Conservation (phyloP, 2,797 vertebrate species). For the Eospalax fontanierii region DNA sequence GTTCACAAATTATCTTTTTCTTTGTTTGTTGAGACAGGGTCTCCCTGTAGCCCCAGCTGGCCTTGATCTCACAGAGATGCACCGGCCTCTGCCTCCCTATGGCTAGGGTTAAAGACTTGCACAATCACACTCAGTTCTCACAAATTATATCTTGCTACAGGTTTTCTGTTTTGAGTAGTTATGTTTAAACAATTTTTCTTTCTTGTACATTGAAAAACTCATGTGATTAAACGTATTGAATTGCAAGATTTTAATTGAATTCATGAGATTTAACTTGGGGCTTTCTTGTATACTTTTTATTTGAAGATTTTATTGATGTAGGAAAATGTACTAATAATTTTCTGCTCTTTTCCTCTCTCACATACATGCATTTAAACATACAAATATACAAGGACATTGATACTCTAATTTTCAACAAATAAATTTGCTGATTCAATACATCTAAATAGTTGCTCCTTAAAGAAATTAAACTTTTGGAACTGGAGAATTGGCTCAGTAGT, state of each 20-base stretch:
- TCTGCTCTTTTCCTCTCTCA: background rate
- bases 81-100: too few relatives aligned
- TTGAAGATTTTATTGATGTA: constrained; percentile 26
- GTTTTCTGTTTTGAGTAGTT: constrained; percentile 76
- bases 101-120: too few relatives aligned
- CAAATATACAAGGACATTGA: background rate
- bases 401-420: constrained; percentile 47
- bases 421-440: constrained; percentile 20
- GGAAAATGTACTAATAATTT: background rate
- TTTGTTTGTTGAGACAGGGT: too few relatives aligned
- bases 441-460: constrained; percentile 13
- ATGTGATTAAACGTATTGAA: background rate
- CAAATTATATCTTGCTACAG: constrained; percentile 69
- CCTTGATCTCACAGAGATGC: too few relatives aligned
- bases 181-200: constrained; percentile 72
- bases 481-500: too few relatives aligned
- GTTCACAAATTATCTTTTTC: constrained; percentile 72
- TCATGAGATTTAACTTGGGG: constrained; percentile 49
- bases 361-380: background rate
- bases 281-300: constrained; percentile 52
- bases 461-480: background rate
- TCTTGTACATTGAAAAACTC: constrained; percentile 23
- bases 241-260: constrained; percentile 68
- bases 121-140: background rate
- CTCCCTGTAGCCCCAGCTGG: too few relatives aligned